phyloP scores from a whole-genome alignment of 1,140 invertebrate genomes.

The Drosophila ironensis region DNA sequence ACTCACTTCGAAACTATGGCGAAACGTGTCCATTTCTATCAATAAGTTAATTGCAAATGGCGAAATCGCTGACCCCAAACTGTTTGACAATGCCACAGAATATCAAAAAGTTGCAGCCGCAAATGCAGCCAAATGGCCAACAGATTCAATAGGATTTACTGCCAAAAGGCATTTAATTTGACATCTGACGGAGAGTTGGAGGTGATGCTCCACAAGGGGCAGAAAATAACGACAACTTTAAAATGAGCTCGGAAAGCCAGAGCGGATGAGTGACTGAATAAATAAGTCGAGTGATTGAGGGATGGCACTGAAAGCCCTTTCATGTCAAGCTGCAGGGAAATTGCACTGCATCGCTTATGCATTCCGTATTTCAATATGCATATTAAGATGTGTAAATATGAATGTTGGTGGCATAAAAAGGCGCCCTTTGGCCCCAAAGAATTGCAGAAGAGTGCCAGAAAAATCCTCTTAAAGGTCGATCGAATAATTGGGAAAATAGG shows the following conservation, averaged over 20 bases:
- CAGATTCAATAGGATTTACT: conserved; percentile 4
- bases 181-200: not conserved
- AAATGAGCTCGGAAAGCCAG: not conserved
- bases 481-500: not conserved
- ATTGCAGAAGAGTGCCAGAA: too few species aligned
- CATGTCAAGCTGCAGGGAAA: not conserved
- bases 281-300: conserved; percentile 3
- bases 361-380: too few species aligned
- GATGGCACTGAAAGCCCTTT: not conserved
- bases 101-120: conserved; percentile 13
- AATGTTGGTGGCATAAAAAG: too few species aligned
- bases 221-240: not conserved
- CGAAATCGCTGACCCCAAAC: not conserved
- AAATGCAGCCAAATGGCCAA: conserved; percentile 20
- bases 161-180: conserved; percentile 34
- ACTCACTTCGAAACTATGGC: too few species aligned
- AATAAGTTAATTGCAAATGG: too few species aligned
- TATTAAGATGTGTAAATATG: too few species aligned
- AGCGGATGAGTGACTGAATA: conserved; percentile 11
- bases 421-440: too few species aligned
- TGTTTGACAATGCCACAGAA: not conserved
- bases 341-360: not conserved
- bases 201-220: conserved; percentile 4
- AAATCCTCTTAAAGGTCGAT: conserved; percentile 15
- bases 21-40: too few species aligned